Conservation (phyloP, 2,113 vertebrate species). For the Addax nasomaculatus region DNA sequence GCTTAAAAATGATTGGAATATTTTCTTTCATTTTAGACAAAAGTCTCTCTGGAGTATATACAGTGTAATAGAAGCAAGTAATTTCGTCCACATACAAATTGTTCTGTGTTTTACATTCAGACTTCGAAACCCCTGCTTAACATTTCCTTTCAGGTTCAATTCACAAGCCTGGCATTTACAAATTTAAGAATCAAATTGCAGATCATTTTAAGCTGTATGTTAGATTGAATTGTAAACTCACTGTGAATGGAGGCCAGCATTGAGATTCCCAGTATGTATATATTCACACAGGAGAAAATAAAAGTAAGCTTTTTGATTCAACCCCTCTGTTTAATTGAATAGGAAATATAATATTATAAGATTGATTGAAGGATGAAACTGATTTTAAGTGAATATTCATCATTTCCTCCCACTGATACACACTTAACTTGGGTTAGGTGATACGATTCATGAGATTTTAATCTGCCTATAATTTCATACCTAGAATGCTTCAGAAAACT, state of each 20-base stretch:
- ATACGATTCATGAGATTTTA: neutral
- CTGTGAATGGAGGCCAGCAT: neutral
- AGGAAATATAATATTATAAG: neutral
- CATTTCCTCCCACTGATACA: neutral
- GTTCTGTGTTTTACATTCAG: neutral
- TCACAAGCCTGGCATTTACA: slow-evolving; percentile 5
- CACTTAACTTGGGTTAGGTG: neutral
- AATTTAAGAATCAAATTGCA: slow-evolving; percentile 18
- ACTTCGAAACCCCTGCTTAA: neutral
- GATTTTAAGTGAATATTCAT: neutral
- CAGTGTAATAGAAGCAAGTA: neutral
- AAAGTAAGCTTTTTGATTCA: neutral
- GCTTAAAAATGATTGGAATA: neutral
- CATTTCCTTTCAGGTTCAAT: slow-evolving; percentile 38
- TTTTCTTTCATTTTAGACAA: slow-evolving; percentile 43
- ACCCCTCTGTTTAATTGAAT: neutral
- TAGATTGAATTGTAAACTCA: neutral
- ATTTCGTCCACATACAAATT: neutral
- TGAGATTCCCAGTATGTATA: neutral
- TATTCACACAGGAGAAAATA: neutral
- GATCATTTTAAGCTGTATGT: neutral
- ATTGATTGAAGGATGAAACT: neutral
- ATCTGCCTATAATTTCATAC: neutral
- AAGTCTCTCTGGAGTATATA: neutral
- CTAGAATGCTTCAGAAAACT: neutral